These are phyloP conservation scores for Valencia hispanica DNA, from an alignment of 2,797 vertebrate species.

Conservation along the genomic window DNA sequence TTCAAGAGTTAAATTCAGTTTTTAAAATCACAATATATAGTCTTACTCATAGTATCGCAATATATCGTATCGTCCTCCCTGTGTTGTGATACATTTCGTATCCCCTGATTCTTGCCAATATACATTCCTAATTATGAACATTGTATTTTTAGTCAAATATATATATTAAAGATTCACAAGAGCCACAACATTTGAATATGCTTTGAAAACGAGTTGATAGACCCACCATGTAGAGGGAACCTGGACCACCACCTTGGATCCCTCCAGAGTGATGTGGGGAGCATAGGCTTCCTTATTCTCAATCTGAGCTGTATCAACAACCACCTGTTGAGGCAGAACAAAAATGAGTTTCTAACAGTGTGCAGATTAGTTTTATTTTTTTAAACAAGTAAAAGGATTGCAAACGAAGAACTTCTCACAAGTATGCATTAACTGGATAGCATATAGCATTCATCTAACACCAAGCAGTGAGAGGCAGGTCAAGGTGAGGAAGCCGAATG, in stretches of 20 bases:
- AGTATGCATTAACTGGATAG: background rate
- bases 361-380: background rate
- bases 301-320: slow-evolving; percentile 98
- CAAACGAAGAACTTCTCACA: background rate
- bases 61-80: too few species aligned
- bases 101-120: too few species aligned
- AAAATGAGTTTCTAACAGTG: slow-evolving; percentile 22
- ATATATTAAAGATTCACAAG: background rate
- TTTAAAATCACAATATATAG: too few species aligned
- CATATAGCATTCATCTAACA: slow-evolving; percentile 20
- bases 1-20: too few species aligned
- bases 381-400: background rate
- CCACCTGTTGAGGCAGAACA: slow-evolving; percentile 84
- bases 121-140: too few species aligned
- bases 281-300: slow-evolving; percentile 99
- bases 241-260: slow-evolving; percentile 94
- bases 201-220: slow-evolving; percentile 2
- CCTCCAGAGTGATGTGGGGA: slow-evolving; percentile 96
- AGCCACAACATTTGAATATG: too few species aligned
- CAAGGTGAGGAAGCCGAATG: slow-evolving; percentile 40
- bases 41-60: too few species aligned
- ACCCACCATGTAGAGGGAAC: slow-evolving; percentile 98
- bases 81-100: too few species aligned
- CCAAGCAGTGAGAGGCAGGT: slow-evolving; percentile 6
- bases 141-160: background rate